These are phyloP conservation scores for Microvelia longipes DNA, from an alignment of 1,140 invertebrate genomes.

Conservation along the genomic window DNA sequence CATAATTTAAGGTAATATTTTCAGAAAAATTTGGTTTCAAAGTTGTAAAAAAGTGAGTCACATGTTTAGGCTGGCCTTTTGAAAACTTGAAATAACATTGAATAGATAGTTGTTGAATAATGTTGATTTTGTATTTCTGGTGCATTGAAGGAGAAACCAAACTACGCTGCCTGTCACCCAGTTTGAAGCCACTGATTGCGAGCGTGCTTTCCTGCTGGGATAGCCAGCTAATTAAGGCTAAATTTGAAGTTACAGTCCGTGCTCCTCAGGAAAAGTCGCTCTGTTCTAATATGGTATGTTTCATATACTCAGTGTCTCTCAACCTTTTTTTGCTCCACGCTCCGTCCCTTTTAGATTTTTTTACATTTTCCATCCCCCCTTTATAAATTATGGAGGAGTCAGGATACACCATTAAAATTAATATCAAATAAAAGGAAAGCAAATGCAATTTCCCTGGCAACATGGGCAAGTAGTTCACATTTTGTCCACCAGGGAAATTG, in stretches of 20 bases:
- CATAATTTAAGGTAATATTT: too few species aligned
- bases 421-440: background rate
- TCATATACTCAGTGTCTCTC: slow-evolving; percentile 17
- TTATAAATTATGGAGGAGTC: background rate
- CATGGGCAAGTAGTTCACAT: too few species aligned
- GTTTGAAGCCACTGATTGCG: slow-evolving; percentile 83
- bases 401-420: background rate
- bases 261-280: slow-evolving; percentile 62
- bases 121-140: slow-evolving; percentile 19
- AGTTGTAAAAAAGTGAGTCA: too few species aligned
- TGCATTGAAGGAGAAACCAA: slow-evolving; percentile 52
- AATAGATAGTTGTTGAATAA: too few species aligned
- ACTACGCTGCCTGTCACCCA: slow-evolving; percentile 81
- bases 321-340: too few species aligned
- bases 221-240: slow-evolving; percentile 87
- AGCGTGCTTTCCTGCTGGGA: slow-evolving; percentile 95
- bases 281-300: slow-evolving; percentile 84
- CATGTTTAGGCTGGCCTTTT: too few species aligned
- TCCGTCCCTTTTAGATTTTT: too few species aligned
- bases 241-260: slow-evolving; percentile 76
- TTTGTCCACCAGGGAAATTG: too few species aligned
- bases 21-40: too few species aligned
- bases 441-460: too few species aligned
- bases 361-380: background rate
- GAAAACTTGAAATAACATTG: too few species aligned